Evolutionary conservation across 2,888 invertebrate species (phyloP).

Genomic region (Hedya salicella): DNA sequence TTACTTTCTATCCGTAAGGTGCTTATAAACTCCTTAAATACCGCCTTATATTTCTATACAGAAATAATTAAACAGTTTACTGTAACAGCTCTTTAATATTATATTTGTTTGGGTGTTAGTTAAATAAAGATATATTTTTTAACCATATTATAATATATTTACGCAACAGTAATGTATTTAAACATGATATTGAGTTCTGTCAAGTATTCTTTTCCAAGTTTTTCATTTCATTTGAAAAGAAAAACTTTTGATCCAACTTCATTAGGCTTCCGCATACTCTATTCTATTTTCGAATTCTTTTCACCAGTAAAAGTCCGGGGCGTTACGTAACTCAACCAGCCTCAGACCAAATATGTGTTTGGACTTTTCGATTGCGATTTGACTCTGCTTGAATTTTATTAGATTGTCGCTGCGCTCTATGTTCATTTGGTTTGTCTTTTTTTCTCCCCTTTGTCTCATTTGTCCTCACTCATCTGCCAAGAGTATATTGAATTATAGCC

Average conservation of each 20-base stretch:
- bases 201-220: too few species aligned
- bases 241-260: background rate
- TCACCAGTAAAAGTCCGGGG: background rate
- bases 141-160: too few species aligned
- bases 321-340: slow-evolving; percentile 8
- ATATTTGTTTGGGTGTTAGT: too few species aligned
- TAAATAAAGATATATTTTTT: too few species aligned
- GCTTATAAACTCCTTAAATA: too few species aligned
- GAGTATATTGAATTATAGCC: background rate
- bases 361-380: slow-evolving; percentile 19
- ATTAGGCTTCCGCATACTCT: background rate
- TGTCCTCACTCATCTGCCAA: background rate
- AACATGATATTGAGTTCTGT: too few species aligned
- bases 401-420: slow-evolving; percentile 1
- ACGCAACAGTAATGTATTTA: too few species aligned
- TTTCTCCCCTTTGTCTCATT: background rate
- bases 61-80: too few species aligned
- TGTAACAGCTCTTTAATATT: too few species aligned
- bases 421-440: slow-evolving; percentile 3
- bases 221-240: too few species aligned
- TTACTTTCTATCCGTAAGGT: background rate
- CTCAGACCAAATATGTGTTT: slow-evolving; percentile 13
- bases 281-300: slow-evolving; percentile 2
- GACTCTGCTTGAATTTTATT: slow-evolving; percentile 25
- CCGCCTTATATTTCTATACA: too few species aligned